Conservation (phyloP, 2,113 vertebrate species). For the Hassar affinis region DNA sequence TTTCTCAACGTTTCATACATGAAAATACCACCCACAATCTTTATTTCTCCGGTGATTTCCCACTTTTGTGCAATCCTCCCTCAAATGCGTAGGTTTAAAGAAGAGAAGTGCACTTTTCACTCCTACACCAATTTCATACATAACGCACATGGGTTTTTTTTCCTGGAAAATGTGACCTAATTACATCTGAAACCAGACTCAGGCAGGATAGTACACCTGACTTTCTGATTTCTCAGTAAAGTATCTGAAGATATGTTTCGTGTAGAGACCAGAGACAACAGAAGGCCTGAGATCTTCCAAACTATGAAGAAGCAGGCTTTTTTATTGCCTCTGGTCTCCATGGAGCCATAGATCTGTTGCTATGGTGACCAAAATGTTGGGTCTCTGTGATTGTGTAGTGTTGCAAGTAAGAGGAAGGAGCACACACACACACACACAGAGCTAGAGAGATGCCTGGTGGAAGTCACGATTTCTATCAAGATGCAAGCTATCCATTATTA, state of each 20-base stretch:
- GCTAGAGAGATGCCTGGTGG: background rate
- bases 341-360: constrained; percentile 55
- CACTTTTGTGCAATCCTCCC: background rate
- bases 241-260: background rate
- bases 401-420: constrained; percentile 29
- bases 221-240: background rate
- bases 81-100: background rate
- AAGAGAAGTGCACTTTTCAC: background rate
- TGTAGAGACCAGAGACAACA: background rate
- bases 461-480: constrained; percentile 20
- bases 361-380: constrained; percentile 61
- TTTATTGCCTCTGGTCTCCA: constrained; percentile 47
- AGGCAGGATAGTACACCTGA: background rate
- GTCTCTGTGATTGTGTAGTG: constrained; percentile 42
- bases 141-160: background rate
- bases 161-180: background rate
- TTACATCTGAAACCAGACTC: background rate
- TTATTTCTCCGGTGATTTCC: too few relatives aligned
- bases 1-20: background rate
- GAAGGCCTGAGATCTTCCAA: background rate
- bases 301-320: constrained; percentile 18
- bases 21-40: background rate
- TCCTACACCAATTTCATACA: background rate
- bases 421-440: constrained; percentile 27
- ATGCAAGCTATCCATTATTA: constrained; percentile 3